A percentile compares a stretch with the other conserved stretches of the same genome.
phyloP scores from a whole-genome alignment of 2,888 invertebrate species.

The Tethea ocularis region DNA sequence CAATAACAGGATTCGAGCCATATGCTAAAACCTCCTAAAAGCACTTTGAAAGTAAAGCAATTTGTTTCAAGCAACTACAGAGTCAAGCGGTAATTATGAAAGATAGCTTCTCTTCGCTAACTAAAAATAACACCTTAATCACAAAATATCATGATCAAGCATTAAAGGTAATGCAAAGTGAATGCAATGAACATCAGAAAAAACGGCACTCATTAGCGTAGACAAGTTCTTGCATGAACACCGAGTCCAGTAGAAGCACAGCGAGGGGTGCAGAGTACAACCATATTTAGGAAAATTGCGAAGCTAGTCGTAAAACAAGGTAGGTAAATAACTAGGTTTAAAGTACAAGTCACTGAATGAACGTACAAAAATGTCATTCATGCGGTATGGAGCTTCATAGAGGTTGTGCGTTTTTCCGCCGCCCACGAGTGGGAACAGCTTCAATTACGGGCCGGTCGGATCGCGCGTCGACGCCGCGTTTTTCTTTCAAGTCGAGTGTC shows the following conservation, averaged over 20 bases:
- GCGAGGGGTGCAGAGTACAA: not conserved
- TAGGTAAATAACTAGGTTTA: not conserved
- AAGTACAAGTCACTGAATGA: conserved; percentile 43
- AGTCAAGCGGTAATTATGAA: too few species aligned
- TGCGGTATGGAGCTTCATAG: conserved; percentile 12
- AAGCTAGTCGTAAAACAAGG: not conserved
- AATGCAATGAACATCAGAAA: not conserved
- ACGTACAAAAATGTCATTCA: conserved; percentile 58
- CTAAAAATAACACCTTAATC: not conserved
- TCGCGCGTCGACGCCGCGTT: conserved; percentile 54
- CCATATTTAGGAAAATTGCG: not conserved
- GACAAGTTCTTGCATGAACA: not conserved
- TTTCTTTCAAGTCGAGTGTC: conserved; percentile 37
- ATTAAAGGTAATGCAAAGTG: not conserved
- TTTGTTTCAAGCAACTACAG: too few species aligned
- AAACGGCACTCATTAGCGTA: not conserved
- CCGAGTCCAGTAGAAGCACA: not conserved
- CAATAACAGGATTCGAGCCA: not conserved
- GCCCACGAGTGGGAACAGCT: conserved; percentile 46
- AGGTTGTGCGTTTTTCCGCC: conserved; percentile 27
- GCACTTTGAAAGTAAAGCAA: too few species aligned
- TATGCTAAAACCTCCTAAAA: too few species aligned
- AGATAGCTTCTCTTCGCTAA: not conserved
- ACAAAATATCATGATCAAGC: not conserved
- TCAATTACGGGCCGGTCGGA: conserved; percentile 43